phyloP scores from a whole-genome alignment of 35 echinoderm and acorn worm genomes.

The Lytechinus pictus region DNA sequence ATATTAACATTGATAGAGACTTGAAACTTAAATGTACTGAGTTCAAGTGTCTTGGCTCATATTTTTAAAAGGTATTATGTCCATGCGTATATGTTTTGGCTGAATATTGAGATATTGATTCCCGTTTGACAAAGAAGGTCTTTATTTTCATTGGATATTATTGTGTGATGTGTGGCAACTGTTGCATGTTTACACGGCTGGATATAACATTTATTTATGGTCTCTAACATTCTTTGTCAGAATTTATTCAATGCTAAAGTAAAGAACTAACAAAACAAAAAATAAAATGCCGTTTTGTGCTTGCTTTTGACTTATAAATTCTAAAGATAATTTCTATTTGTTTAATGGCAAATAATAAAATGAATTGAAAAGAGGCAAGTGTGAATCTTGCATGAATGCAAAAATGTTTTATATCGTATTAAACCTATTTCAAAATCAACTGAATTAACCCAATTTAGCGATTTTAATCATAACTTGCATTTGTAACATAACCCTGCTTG shows the following conservation, averaged over 20 bases:
- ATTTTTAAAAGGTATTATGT: not conserved
- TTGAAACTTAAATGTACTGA: not conserved
- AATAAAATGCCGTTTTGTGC: not conserved
- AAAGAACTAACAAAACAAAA: not conserved
- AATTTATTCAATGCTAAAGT: not conserved
- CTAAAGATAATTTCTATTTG: too few relatives aligned
- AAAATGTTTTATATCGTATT: too few relatives aligned
- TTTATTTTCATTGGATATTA: not conserved
- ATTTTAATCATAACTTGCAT: too few relatives aligned
- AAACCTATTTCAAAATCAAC: too few relatives aligned
- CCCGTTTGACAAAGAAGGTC: not conserved
- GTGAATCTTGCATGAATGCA: too few relatives aligned
- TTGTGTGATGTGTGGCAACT: slow-evolving; percentile 16
- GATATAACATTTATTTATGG: not conserved
- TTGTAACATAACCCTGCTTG: too few relatives aligned
- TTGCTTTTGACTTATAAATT: too few relatives aligned
- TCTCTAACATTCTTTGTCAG: not conserved
- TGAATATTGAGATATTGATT: not conserved
- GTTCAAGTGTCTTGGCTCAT: not conserved
- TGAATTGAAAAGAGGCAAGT: too few relatives aligned
- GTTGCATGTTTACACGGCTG: not conserved
- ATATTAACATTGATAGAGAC: not conserved
- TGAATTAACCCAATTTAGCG: too few relatives aligned
- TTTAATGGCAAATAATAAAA: too few relatives aligned
- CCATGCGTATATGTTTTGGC: not conserved